Evolutionary conservation across 2,113 vertebrate genomes (phyloP).

Genomic region (Phycodurus eques): DNA sequence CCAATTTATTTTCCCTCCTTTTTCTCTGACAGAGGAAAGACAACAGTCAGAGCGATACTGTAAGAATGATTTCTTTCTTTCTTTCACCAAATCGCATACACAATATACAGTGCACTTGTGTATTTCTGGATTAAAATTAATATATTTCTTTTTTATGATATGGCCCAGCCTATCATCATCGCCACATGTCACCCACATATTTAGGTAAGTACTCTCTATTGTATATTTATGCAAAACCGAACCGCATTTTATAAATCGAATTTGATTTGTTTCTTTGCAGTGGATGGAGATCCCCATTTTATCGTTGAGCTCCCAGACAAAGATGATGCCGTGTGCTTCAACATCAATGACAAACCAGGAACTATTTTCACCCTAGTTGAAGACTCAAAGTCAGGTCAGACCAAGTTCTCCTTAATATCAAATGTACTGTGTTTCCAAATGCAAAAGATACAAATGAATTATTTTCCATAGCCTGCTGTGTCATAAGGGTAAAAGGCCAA

Average conservation of each 20-base stretch:
- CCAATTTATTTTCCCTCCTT: not conserved
- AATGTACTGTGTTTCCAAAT: not conserved
- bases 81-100: not conserved
- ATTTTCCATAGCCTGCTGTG: not conserved
- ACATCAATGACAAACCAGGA: constrained; percentile 85
- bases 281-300: constrained; percentile 96
- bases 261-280: constrained; percentile 61
- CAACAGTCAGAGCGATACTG: constrained; percentile 27
- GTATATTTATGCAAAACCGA: not conserved
- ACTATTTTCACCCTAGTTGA: constrained; percentile 83
- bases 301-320: constrained; percentile 82
- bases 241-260: not conserved
- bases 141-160: not conserved
- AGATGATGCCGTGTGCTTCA: constrained; percentile 88
- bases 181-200: constrained; percentile 5
- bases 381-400: constrained; percentile 82
- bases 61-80: constrained; percentile 14
- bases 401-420: not conserved
- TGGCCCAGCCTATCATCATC: no score
- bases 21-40: constrained; percentile 55
- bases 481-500: not conserved
- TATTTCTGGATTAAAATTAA: not conserved
- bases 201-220: constrained; percentile 39
- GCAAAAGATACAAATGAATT: not conserved
- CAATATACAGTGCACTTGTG: not conserved